Conservation (phyloP, 2,888 invertebrate genomes). For the Andrena praecox region DNA sequence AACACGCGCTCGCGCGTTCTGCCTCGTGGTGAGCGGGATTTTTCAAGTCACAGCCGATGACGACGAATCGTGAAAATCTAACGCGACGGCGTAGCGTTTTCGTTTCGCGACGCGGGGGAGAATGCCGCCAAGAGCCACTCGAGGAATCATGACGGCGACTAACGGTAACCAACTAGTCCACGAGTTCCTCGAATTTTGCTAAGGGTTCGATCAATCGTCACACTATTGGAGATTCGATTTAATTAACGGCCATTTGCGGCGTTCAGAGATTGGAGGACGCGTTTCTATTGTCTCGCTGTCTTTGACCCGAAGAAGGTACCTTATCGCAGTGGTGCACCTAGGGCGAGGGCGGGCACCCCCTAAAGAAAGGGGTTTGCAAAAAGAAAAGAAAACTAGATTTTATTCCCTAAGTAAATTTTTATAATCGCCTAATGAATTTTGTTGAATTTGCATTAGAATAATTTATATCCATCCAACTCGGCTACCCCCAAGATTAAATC, state of each 20-base stretch:
- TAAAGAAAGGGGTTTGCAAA: no score
- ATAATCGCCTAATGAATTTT: no score
- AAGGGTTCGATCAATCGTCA: neutral
- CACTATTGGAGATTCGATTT: neutral
- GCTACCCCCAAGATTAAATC: no score
- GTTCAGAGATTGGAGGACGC: neutral
- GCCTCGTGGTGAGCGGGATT: no score
- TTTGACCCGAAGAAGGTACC: neutral
- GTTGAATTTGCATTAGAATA: no score
- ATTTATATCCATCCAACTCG: no score
- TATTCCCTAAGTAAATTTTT: no score
- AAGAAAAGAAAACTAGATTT: no score
- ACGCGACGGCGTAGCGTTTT: conserved; percentile 32
- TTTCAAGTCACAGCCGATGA: no score
- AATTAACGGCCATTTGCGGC: conserved; percentile 3
- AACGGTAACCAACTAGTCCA: conserved; percentile 18
- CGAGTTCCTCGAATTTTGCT: conserved; percentile 9
- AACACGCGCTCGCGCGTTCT: no score
- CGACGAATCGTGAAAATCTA: conserved; percentile 32
- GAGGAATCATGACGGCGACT: neutral
- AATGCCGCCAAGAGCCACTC: conserved; percentile 21
- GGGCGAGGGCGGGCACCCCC: neutral
- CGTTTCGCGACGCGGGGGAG: conserved; percentile 39
- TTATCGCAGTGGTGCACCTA: neutral
- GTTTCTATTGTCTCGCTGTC: neutral